Evolutionary conservation across 2,797 vertebrate genomes (phyloP).

Genomic region (Austrolebias charrua): DNA sequence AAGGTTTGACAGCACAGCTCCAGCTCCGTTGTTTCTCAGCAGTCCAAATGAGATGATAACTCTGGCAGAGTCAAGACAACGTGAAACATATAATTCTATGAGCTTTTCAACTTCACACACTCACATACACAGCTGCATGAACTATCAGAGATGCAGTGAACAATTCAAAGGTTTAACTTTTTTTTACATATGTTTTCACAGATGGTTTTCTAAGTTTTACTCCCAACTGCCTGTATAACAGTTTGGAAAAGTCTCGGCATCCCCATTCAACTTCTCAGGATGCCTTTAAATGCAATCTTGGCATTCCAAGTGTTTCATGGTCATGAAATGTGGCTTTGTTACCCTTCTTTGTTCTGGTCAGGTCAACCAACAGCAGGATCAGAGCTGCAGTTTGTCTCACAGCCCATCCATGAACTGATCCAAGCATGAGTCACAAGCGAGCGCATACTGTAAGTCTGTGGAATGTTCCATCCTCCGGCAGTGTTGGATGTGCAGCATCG

Average conservation of each 20-base stretch:
- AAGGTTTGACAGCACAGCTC: too few species aligned
- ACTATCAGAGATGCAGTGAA: slow-evolving; percentile 38
- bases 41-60: too few species aligned
- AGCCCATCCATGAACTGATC: slow-evolving; percentile 56
- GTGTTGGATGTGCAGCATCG: slow-evolving; percentile 27
- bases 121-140: slow-evolving; percentile 58
- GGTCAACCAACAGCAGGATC: too few species aligned
- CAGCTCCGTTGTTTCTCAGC: too few species aligned
- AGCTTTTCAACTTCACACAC: not conserved
- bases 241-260: slow-evolving; percentile 1
- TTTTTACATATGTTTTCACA: slow-evolving; percentile 1
- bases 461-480: slow-evolving; percentile 51
- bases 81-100: too few species aligned
- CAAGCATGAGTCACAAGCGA: slow-evolving; percentile 51
- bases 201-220: slow-evolving; percentile 4
- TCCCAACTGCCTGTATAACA: slow-evolving; percentile 1
- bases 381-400: slow-evolving; percentile 47
- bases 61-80: too few species aligned
- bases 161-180: slow-evolving; percentile 17
- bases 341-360: slow-evolving; percentile 2
- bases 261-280: not conserved
- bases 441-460: slow-evolving; percentile 28
- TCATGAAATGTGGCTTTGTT: too few species aligned
- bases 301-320: not conserved
- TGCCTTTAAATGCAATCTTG: slow-evolving; percentile 19